These are phyloP conservation scores for Bubalus kerabau DNA, from an alignment of 2,113 vertebrate genomes.

Conservation along the genomic window DNA sequence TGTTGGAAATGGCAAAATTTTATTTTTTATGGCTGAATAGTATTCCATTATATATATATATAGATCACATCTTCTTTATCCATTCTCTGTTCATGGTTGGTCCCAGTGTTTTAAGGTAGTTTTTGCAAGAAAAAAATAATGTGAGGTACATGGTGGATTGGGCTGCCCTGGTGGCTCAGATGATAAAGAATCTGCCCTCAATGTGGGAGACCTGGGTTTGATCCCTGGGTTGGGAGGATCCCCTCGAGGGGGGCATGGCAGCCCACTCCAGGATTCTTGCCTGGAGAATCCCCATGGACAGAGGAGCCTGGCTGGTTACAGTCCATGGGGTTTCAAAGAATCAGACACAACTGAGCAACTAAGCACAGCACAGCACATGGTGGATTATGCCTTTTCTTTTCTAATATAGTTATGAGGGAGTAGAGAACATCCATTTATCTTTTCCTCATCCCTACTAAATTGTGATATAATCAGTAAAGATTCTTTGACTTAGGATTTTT, in stretches of 20 bases:
- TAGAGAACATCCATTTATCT: neutral
- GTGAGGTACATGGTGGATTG: neutral
- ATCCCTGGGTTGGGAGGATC: neutral
- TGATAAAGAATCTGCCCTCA: neutral
- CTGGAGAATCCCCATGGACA: neutral
- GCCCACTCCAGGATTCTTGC: neutral
- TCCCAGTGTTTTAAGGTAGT: neutral
- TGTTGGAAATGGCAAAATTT: neutral
- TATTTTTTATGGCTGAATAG: neutral
- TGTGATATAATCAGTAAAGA: neutral
- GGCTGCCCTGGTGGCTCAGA: neutral
- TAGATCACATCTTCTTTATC: neutral
- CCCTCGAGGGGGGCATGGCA: neutral
- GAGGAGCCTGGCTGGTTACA: neutral
- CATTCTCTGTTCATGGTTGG: neutral
- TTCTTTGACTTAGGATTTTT: neutral
- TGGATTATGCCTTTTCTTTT: neutral
- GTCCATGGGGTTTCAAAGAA: neutral
- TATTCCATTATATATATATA: neutral
- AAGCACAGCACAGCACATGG: neutral
- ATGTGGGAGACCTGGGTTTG: neutral
- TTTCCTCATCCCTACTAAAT: neutral
- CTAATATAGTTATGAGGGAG: neutral
- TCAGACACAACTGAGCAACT: neutral
- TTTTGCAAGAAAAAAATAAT: neutral